Evolutionary conservation across 2,113 vertebrate genomes (phyloP).

Genomic region (Myiagra hebetior): DNA sequence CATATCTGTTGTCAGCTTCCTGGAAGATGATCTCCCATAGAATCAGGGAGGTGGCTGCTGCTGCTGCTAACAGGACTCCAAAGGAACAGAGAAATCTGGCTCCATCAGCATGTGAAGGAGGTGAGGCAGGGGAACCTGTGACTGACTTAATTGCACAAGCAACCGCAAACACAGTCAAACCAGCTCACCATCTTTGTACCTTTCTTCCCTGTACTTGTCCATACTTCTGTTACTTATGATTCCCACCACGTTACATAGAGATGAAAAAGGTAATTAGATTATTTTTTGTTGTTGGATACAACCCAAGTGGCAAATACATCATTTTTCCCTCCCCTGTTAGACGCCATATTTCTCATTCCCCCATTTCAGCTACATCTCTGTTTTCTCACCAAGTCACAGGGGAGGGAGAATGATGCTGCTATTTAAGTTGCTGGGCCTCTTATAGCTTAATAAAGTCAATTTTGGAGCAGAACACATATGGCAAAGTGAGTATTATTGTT

Average conservation of each 20-base stretch:
- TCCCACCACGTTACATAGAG: neutral
- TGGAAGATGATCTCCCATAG: neutral
- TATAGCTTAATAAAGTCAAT: neutral
- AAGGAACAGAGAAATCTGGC: neutral
- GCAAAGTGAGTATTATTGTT: neutral
- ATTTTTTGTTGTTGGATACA: neutral
- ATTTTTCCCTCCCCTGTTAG: neutral
- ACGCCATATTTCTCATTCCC: neutral
- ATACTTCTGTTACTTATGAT: neutral
- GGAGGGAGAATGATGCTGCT: neutral
- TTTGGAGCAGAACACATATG: neutral
- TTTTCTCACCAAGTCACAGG: neutral
- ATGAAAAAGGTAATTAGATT: neutral
- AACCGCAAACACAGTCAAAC: neutral
- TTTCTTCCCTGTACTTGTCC: neutral
- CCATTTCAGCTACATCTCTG: neutral
- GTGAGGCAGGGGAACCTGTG: neutral
- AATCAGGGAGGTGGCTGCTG: neutral
- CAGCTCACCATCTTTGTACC: neutral
- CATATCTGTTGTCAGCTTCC: neutral
- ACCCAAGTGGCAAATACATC: neutral
- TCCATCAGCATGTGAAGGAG: neutral
- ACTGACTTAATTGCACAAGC: neutral
- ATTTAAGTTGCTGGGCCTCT: neutral
- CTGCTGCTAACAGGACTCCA: neutral